Conservation (phyloP, 2,113 vertebrate genomes). For the Sinosuthora webbiana region DNA sequence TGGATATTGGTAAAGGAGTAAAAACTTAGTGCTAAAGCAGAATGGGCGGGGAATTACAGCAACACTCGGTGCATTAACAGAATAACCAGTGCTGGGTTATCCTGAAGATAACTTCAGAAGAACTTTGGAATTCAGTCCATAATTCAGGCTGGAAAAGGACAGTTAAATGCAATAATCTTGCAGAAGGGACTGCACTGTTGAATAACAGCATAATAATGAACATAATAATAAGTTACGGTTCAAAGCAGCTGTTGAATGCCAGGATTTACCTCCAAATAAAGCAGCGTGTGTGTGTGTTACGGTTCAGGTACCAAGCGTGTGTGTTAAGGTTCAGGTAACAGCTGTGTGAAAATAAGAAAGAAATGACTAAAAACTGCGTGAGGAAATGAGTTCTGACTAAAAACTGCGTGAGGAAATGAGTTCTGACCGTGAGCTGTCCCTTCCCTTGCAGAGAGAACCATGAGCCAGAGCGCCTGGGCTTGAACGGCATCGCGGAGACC, state of each 20-base stretch:
- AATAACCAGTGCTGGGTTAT: neutral
- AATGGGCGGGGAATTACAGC: neutral
- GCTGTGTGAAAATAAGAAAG: rapidly evolving
- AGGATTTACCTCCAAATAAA: rapidly evolving
- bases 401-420: too few relatives aligned
- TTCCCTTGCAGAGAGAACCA: slow-evolving; percentile 81
- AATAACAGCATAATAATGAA: neutral
- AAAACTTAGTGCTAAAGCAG: neutral
- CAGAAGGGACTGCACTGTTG: neutral
- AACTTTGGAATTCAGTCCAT: neutral
- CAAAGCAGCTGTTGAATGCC: neutral
- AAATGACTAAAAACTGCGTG: rapidly evolving
- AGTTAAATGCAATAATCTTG: neutral
- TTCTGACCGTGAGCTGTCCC: rapidly evolving
- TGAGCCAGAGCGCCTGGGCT: slow-evolving; percentile 85
- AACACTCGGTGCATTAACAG: neutral
- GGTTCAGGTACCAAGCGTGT: too few relatives aligned
- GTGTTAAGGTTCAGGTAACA: neutral
- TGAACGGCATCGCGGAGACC: slow-evolving; percentile 90
- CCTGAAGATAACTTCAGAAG: neutral
- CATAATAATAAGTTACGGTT: too few relatives aligned
- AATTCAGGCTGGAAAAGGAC: neutral
- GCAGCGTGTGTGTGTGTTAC: rapidly evolving
- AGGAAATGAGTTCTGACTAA: neutral
- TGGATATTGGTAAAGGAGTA: rapidly evolving